Evolutionary conservation across 2,113 vertebrate species (phyloP).

Genomic region (Opisthocomus hoazin): DNA sequence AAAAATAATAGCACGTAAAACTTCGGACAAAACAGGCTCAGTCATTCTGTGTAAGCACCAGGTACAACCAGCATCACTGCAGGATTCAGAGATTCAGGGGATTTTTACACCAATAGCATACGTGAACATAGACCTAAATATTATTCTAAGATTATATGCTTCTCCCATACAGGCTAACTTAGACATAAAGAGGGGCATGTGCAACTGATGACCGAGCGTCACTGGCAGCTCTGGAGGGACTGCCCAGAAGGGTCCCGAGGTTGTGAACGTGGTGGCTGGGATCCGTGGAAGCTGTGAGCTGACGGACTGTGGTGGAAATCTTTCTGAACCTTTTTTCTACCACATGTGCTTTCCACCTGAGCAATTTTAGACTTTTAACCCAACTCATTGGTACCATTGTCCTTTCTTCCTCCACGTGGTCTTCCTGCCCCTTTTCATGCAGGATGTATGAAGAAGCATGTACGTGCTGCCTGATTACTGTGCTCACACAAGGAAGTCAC

Average conservation of each 20-base stretch:
- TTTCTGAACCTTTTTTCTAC: not conserved
- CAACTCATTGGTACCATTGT: accelerated
- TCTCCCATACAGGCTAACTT: not conserved
- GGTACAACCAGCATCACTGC: not conserved
- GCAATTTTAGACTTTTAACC: not conserved
- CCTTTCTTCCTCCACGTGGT: accelerated
- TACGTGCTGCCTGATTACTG: not conserved
- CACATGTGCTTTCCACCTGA: not conserved
- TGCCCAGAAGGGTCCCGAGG: not conserved
- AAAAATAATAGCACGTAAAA: not conserved
- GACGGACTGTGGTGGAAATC: not conserved
- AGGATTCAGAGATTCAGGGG: not conserved
- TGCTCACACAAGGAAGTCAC: not conserved
- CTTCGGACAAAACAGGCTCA: not conserved
- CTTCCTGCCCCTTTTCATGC: not conserved
- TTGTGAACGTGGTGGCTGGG: not conserved
- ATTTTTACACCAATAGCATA: not conserved
- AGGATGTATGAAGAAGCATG: not conserved
- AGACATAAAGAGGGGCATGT: not conserved
- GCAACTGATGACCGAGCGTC: not conserved
- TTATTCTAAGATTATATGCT: not conserved
- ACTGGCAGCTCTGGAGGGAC: not conserved
- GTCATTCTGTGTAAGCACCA: not conserved
- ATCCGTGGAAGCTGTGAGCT: not conserved
- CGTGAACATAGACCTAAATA: not conserved